Base-by-base conservation (phyloP, 1,140 invertebrate genomes). In the Camponotus vicinus region DNA sequence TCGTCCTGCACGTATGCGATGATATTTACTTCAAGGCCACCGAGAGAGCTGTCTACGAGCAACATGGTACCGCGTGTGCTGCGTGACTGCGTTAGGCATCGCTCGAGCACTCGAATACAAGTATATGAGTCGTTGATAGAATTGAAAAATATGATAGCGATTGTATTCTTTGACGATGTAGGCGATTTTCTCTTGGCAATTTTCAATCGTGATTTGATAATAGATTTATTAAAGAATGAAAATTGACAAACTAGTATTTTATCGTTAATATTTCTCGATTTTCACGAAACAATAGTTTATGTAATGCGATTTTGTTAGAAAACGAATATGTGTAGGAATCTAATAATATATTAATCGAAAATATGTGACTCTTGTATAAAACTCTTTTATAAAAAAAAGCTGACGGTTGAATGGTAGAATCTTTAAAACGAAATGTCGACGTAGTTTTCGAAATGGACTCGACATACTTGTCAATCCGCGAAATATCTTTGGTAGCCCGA, bases 11-110 rank as follows among this genome's bases (percentile, higher is more conserved):
- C 21, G 66, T 71, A 70, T 70, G 37, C 78, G 78, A 80, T 80
- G 78, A 80, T 80, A 80, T 27, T 80, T 80, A 70, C 77, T 80
- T 80, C 66, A 80, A 80, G 78, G 78, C 49, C 66, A 80, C 66
- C 66, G n/a, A 80, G 66, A 80, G 66, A 70, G n/a, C 67, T 49
- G 67, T 69, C 67, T 69, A 49, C 67, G 40, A 69, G 66, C 78
- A 80, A 57, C 78, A 57, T 70, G 78, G 77, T 80, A 80, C 64
- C 64, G 37, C 15, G 63, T 69, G 32, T 52, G 61, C 45, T 55
- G 42, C 32, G 64, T 70, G 64, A 55, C 21, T 69, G 34, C 49
- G 32, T 11, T 80, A 71, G 15, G 11, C 34, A 45, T 63, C 27
- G 52, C 34, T 37, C 45, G 76, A 64, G 42, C 27, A 13, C 42